Evolutionary conservation across 2,888 invertebrate genomes (phyloP).

Genomic region (Drosophila suboccidentalis): DNA sequence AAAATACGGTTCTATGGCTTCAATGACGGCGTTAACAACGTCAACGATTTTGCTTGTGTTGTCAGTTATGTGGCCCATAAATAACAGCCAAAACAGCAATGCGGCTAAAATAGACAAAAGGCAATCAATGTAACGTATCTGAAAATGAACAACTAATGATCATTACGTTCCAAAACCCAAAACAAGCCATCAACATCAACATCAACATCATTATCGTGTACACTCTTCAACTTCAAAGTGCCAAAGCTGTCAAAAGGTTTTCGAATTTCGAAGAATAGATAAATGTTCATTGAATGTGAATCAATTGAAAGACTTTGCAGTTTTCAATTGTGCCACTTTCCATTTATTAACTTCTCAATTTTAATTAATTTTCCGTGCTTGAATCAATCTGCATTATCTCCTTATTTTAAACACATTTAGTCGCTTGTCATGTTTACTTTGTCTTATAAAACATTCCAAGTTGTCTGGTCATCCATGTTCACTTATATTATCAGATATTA

Average conservation of each 20-base stretch:
- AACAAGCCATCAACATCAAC: not conserved
- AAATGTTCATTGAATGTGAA: conserved; percentile 8
- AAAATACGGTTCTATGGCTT: conserved; percentile 52
- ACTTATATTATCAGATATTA: not conserved
- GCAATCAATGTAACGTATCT: conserved; percentile 32
- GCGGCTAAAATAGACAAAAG: conserved; percentile 11
- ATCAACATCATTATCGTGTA: not conserved
- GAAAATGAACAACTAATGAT: conserved; percentile 10
- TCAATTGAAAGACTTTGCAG: not conserved
- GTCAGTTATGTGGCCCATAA: conserved; percentile 77
- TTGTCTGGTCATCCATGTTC: not conserved
- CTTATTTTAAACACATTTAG: not conserved
- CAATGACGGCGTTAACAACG: conserved; percentile 49
- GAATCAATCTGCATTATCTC: not conserved
- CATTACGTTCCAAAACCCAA: conserved; percentile 6
- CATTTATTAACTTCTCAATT: not conserved
- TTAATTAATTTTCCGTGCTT: not conserved
- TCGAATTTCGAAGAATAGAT: not conserved
- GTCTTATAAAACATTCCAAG: not conserved
- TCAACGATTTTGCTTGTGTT: conserved; percentile 40
- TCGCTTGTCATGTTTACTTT: not conserved
- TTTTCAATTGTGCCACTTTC: conserved; percentile 1
- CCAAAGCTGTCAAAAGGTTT: conserved; percentile 5
- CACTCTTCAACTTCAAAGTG: conserved; percentile 4
- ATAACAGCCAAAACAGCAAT: conserved; percentile 29